Evolutionary conservation across 2,797 vertebrate species (phyloP), one percentile per base, ranked within the genome.

Genomic region (Hippoglossus hippoglossus): DNA sequence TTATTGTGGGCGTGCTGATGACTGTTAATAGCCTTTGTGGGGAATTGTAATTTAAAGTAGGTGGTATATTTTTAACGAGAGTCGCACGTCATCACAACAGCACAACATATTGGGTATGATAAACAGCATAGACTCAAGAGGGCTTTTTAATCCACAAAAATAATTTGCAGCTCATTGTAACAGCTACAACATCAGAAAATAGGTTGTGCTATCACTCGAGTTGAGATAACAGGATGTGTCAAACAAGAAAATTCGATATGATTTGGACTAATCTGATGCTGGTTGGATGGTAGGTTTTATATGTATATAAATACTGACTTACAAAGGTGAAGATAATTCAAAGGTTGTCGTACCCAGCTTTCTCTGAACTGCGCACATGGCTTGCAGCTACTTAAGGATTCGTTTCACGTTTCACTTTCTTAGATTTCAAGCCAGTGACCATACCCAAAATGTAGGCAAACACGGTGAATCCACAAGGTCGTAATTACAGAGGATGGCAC

Each of bases 401-500:
- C 71, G 34, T 71, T 70, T 72, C 49, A 16, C 39, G 18, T 67
- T 63, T 63, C 9, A 4, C 47, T 74, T 39, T 54, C 63, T 70
- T n/a, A 64, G 39, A 75, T 81, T 79, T 69, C 0, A 5, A 65
- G 68, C 80, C 81, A 83, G 68, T 69, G 60, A 67, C 81, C 80
- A 75, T 78, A 79, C 56, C 67, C 67, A 64, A 81, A 83, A 83
- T 85, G 75, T 77, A 58, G 61, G 61, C 64, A 66, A 85, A 81
- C 24, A 70, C 39, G 70, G 71, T 79, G 75, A 86, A 72, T 89
- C 84, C 80, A 63, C 77, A 83, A 82, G 81, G 82, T 83, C 71
- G 78, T 80, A 79, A 87, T 89, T 83, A 86, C 39, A 72, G 64
- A 63, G 68, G 81, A 87, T 80, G 83, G 67, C 75, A 82, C 67